Percentiles rank a stretch among this genome's conserved stretches.
Conservation (phyloP, 1,140 invertebrate species). For the Drosophila trapezifrons region DNA sequence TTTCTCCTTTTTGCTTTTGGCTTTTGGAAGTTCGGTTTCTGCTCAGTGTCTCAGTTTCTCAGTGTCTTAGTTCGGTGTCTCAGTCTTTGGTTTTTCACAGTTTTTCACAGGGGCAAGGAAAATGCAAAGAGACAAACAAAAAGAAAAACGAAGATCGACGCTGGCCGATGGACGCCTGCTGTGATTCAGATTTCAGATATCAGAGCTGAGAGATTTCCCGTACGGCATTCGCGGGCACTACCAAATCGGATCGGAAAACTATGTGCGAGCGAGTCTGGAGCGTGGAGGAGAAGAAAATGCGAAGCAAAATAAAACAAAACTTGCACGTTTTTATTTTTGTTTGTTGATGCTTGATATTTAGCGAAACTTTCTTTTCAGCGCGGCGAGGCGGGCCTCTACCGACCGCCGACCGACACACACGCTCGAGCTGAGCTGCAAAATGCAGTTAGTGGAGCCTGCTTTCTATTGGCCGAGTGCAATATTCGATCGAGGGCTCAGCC, state of each 20-base stretch:
- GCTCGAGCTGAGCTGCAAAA: slow-evolving; percentile 63
- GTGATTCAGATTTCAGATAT: slow-evolving; percentile 38
- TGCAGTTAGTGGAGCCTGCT: slow-evolving; percentile 68
- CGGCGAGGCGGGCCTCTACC: slow-evolving; percentile 50
- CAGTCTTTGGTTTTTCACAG: slow-evolving; percentile 18
- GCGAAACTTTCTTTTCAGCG: slow-evolving; percentile 73
- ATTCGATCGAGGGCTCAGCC: slow-evolving; percentile 14
- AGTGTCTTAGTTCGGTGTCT: slow-evolving; percentile 17
- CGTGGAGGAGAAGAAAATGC: slow-evolving; percentile 62
- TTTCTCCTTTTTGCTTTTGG: slow-evolving; percentile 37
- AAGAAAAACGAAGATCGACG: slow-evolving; percentile 8
- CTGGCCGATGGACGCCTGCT: slow-evolving; percentile 5
- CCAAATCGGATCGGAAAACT: slow-evolving; percentile 39
- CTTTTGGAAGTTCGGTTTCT: slow-evolving; percentile 30
- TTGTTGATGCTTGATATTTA: slow-evolving; percentile 69
- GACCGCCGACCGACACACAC: slow-evolving; percentile 56
- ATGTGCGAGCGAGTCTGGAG: slow-evolving; percentile 30
- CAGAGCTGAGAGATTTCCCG: slow-evolving; percentile 39
- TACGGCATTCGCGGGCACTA: slow-evolving; percentile 32
- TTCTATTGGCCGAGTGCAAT: slow-evolving; percentile 64
- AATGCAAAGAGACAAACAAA: slow-evolving; percentile 24
- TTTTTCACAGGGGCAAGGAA: slow-evolving; percentile 15
- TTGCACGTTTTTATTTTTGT: slow-evolving; percentile 57
- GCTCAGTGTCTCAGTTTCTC: slow-evolving; percentile 23
- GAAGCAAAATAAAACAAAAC: slow-evolving; percentile 64